phyloP scores from a whole-genome alignment of 2,113 vertebrate species.

The Muntiacus muntjak region DNA sequence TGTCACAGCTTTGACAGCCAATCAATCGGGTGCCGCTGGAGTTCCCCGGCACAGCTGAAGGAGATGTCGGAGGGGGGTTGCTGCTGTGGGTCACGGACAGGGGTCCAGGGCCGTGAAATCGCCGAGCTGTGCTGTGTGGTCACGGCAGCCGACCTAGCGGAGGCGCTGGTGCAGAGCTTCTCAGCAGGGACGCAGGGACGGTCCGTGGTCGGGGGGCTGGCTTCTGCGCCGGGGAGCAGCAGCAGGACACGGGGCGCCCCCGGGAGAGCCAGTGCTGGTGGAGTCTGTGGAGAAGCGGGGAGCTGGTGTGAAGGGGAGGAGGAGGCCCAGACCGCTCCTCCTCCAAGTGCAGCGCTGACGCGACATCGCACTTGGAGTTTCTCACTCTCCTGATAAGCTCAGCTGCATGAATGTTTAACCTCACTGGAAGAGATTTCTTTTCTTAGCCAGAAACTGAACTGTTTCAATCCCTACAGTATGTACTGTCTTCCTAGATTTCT shows the following conservation, averaged over 20 bases:
- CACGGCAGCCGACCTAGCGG: not conserved
- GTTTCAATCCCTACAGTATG: not conserved
- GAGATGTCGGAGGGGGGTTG: not conserved
- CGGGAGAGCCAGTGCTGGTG: not conserved
- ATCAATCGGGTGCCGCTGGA: not conserved
- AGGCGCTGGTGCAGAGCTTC: not conserved
- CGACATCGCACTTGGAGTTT: accelerated
- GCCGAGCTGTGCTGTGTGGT: not conserved
- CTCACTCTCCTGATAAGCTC: not conserved
- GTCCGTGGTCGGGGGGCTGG: not conserved
- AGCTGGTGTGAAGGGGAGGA: not conserved
- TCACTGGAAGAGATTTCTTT: not conserved
- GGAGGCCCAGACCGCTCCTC: not conserved
- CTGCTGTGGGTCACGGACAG: too few species aligned
- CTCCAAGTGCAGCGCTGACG: not conserved
- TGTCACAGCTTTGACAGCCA: not conserved
- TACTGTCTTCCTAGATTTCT: not conserved
- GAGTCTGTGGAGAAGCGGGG: not conserved
- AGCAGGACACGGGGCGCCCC: not conserved
- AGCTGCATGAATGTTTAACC: not conserved
- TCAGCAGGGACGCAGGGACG: not conserved
- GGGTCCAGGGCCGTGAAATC: accelerated
- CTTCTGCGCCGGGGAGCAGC: not conserved
- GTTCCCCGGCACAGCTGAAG: not conserved
- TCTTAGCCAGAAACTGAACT: not conserved